phyloP scores from a whole-genome alignment of 1,140 invertebrate species.

The Drosophila suzukii region DNA sequence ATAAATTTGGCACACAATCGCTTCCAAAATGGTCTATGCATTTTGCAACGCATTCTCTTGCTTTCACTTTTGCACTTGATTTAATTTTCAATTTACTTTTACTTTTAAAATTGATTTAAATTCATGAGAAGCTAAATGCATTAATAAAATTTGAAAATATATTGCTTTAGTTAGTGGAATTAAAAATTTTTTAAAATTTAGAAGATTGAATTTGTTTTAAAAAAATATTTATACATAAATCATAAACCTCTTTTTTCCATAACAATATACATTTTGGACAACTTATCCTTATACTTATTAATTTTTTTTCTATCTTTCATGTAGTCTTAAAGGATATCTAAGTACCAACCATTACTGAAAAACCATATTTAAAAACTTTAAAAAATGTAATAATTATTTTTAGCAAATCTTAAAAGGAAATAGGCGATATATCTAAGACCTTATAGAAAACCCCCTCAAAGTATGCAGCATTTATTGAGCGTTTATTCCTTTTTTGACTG shows the following conservation, averaged over 20 bases:
- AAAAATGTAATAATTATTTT: background rate
- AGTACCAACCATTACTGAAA: too few species aligned
- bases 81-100: background rate
- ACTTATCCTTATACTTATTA: too few species aligned
- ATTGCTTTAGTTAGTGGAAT: background rate
- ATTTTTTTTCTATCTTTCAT: too few species aligned
- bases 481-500: background rate
- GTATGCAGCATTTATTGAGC: conserved; percentile 22
- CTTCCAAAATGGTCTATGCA: background rate
- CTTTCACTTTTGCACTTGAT: background rate
- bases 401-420: background rate
- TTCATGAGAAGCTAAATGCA: too few species aligned
- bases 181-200: background rate
- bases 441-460: background rate
- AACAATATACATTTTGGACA: too few species aligned
- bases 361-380: too few species aligned
- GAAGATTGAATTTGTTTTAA: background rate
- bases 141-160: background rate
- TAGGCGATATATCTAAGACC: background rate
- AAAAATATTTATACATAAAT: too few species aligned
- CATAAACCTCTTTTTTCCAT: too few species aligned
- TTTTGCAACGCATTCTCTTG: background rate
- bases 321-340: too few species aligned
- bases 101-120: background rate
- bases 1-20: conserved; percentile 18